Base-by-base conservation (phyloP, 2,113 vertebrate genomes). In the Leptobrachium ailaonicum region DNA sequence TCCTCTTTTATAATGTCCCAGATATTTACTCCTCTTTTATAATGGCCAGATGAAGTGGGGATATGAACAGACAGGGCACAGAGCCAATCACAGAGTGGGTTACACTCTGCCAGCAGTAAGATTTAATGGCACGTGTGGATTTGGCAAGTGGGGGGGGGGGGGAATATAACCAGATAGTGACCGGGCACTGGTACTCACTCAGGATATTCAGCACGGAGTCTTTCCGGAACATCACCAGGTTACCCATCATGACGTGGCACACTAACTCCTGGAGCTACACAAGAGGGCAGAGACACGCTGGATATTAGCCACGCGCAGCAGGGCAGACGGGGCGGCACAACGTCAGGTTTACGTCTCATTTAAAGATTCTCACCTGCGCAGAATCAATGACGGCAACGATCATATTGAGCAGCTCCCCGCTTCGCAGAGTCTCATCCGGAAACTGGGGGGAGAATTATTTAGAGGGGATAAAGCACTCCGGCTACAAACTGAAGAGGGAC, bases 171-270 rank as follows among this genome's bases (percentile, higher is more conserved):
- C 60, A n/a, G n/a, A 63, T 63, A n/a, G 20, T 2, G 13, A 47
- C n/a, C 11, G 44, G 43, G 6, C 7, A 2, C 1, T 11, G 4
- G 9, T 4, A 87, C 97, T 95, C 86, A 99, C 97, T 98, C 75
- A 99, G 94, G 77, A 98, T 98, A 87, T 98, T 98, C 67, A 99
- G 95, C 66, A 98, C 97, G 0, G 96, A 98, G 71, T 98, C 97
- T 43, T 99, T 99, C 47, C 97, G 94, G 82, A 99, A 99, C 97
- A 99, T 98, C 71, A 98, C 96, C 50, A 98, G 91, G 88, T 95
- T 96, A 0, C 97, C 97, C 97, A 98, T 98, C 97, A 99, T 98
- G 83, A 99, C 96, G 0, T 98, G 97, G 88, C 97, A 99, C 89
- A 99, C 96, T 76, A 99, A 90, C 85, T 99, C 97, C 94, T 98